Percentiles rank a stretch among this genome's conserved stretches.
Conservation (phyloP, 92 coral and sea anemone species). For the Porites lobata region DNA sequence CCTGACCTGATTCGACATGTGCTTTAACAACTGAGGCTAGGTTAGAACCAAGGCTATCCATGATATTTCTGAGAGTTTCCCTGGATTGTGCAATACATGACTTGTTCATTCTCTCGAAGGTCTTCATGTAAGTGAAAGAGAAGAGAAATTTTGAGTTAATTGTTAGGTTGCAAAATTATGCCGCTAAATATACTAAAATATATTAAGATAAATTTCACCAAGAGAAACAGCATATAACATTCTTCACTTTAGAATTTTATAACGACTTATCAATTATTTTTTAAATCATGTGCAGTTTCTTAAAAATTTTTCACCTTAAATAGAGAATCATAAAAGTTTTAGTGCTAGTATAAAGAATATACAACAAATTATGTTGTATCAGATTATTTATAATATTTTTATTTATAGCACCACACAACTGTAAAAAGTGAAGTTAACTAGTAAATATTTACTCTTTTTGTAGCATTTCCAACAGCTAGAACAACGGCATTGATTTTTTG, state of each 20-base stretch:
- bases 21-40: conserved; percentile 35
- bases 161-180: not conserved
- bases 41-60: conserved; percentile 71
- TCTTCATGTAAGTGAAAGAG: conserved; percentile 4
- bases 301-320: not conserved
- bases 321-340: too few relatives aligned
- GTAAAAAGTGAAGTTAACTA: not conserved
- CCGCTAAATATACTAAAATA: too few relatives aligned
- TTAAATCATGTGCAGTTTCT: not conserved
- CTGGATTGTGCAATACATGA: conserved; percentile 61
- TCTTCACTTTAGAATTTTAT: too few relatives aligned
- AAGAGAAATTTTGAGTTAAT: too few relatives aligned
- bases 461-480: conserved; percentile 63
- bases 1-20: conserved; percentile 23
- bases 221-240: too few relatives aligned
- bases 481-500: conserved; percentile 59
- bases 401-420: not conserved
- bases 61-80: conserved; percentile 39
- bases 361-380: too few relatives aligned
- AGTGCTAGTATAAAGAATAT: too few relatives aligned
- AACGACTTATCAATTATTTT: too few relatives aligned
- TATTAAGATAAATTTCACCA: too few relatives aligned
- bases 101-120: conserved; percentile 60
- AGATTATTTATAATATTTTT: too few relatives aligned
- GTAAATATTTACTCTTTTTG: conserved; percentile 47